Base-by-base conservation (phyloP, 2,113 vertebrate genomes). In the Nannospalax galili region DNA sequence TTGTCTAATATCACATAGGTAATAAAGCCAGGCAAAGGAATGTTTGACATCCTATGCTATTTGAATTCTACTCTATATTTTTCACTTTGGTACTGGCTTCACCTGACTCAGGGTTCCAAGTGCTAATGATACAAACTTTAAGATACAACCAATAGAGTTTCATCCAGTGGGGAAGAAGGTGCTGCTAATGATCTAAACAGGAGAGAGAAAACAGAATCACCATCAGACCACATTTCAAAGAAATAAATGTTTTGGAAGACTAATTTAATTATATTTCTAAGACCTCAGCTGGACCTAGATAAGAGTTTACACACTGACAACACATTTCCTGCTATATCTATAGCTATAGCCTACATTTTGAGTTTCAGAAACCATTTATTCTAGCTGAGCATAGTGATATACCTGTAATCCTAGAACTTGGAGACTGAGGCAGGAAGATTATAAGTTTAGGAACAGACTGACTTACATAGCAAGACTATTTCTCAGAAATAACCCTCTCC, bases 291-390 rank as follows among this genome's bases (percentile, higher is more conserved):
- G 48, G n/a, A 85, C 11, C 17, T 90, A 81, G 37, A 24, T 70
- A 65, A 75, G 42, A 11, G 32, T 87, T 94, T 88, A 52, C 74
- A 62, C 1, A 64, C 32, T 40, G 9, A 70, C 42, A 74, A 67
- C 70, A 78, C 78, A 48, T 78, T 81, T 32, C 42, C 24, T 70
- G 26, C 58, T 30, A 42, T 48, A 45, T n/a, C n/a, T n/a, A n/a
- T n/a, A 45, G 52, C 58, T 78, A 85, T 45, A 73, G 48, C 67
- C 77, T 73, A 86, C 75, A 35, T 84, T 91, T 69, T 32, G 20
- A 81, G 24, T 94, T 88, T 78, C 89, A 86, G 89, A 86, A 91
- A 92, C 82, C 26, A 80, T 45, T 32, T 58, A 56, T 89, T 92
- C 88, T 64, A 74, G 86, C 72, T 88, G 40, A 45, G 60, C 45